Base-by-base conservation (phyloP, 2,797 vertebrate genomes). In the Coreius guichenoti region DNA sequence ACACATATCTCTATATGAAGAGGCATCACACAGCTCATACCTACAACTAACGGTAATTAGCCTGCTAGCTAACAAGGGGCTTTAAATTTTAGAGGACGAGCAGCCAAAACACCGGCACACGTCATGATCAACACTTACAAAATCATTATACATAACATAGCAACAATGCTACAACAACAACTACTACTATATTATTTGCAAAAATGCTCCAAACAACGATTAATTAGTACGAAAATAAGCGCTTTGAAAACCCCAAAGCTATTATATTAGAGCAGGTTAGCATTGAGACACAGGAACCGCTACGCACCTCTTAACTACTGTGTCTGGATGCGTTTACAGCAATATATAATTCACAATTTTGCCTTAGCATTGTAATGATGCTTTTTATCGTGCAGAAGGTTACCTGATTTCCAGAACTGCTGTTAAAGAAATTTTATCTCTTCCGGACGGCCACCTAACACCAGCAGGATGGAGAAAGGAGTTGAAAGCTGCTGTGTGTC, bases 401-500 rank as follows among this genome's bases (percentile, higher is more conserved):
- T 81, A 89, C 90, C 89, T 86, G 39, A 31, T 79, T 36, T 58
- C 82, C 74, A 17, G 80, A 84, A 76, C 69, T 74, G 78, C 23
- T 43, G 74, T 47, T 83, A 13, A 39, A 80, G 72, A 83, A 86
- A 84, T 26, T 3, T 67, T 80, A 84, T 80, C 84, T 80, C 82
- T 85, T 89, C 87, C 88, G 82, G 90, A 84, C 88, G 81, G 39
- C 70, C 21, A 86, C 26, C 58, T 85, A 88, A 85, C 65, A 82
- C 70, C 83, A 86, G 65, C 68, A 72, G 72, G 84, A 74, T 73
- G 54, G 47, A 75, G 47, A 70, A 29, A 51, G 75, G 75, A 87
- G 43, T 47, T 61, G 76, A 75, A 78, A 58, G 82, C 78, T 80
- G 77, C 56, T 74, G 75, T 47, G 67, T 83, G 75, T 29, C 75